Conservation (phyloP, 2,888 invertebrate genomes). For the Eristalis tenax region DNA sequence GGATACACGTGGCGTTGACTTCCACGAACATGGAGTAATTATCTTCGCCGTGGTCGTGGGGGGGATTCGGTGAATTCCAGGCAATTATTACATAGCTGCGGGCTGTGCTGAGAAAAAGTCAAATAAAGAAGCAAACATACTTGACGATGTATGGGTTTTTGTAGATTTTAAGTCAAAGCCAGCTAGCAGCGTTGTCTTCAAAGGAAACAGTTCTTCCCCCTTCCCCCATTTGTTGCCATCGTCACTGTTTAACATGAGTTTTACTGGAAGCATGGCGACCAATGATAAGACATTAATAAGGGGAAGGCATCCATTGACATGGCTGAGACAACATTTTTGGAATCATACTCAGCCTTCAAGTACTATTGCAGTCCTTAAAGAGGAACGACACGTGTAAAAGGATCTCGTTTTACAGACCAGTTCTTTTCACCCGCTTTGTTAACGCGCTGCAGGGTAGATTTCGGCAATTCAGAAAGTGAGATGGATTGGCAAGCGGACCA, state of each 20-base stretch:
- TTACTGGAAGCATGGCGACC: neutral
- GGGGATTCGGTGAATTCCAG: slow-evolving; percentile 15
- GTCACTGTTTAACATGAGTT: neutral
- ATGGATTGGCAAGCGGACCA: no score
- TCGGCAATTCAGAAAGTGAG: neutral
- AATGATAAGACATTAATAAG: neutral
- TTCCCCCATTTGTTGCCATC: neutral
- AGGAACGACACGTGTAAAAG: neutral
- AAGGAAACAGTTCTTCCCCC: slow-evolving; percentile 2
- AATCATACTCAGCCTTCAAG: neutral
- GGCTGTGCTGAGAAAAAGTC: slow-evolving; percentile 16
- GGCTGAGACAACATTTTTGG: neutral
- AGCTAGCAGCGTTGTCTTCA: slow-evolving; percentile 16
- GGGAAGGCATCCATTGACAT: neutral
- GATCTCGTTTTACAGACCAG: neutral
- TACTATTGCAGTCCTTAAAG: neutral
- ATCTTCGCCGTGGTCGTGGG: neutral
- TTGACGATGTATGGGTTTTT: slow-evolving; percentile 3
- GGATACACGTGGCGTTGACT: neutral
- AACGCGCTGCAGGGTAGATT: neutral
- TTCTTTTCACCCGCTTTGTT: neutral
- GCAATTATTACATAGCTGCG: slow-evolving; percentile 36
- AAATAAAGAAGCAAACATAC: slow-evolving; percentile 20
- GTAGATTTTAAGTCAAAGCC: slow-evolving; percentile 12
- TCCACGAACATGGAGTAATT: neutral